Evolutionary conservation across 2,797 vertebrate genomes (phyloP).

Genomic region (Melanotaenia pygmaea): DNA sequence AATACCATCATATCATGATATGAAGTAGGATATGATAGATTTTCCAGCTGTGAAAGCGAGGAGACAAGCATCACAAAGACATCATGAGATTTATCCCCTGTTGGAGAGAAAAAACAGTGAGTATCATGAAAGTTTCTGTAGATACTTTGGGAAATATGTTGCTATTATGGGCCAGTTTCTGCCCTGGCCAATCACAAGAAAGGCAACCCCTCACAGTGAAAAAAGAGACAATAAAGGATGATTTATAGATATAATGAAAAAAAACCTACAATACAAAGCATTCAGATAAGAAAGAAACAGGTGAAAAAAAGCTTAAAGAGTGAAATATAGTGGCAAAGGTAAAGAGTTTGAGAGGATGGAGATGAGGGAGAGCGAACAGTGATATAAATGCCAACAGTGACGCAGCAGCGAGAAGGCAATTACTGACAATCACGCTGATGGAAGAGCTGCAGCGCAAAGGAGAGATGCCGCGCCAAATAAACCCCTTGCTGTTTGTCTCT

Average conservation of each 20-base stretch:
- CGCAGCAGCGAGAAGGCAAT: slow-evolving; percentile 60
- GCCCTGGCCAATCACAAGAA: slow-evolving; percentile 11
- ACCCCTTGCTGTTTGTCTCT: slow-evolving; percentile 52
- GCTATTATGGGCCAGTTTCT: slow-evolving; percentile 35
- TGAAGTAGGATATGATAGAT: too few species aligned
- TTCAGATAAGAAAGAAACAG: slow-evolving; percentile 10
- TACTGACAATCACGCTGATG: slow-evolving; percentile 68
- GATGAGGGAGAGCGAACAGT: slow-evolving; percentile 16
- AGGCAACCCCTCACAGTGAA: slow-evolving; percentile 22
- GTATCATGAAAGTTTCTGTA: slow-evolving; percentile 5
- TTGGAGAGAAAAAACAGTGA: not conserved
- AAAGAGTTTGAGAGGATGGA: slow-evolving; percentile 17
- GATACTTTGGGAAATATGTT: slow-evolving; percentile 41
- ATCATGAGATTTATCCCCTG: not conserved
- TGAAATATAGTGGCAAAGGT: slow-evolving; percentile 15
- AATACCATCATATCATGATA: too few species aligned
- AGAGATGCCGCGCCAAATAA: slow-evolving; percentile 62
- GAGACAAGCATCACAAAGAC: not conserved
- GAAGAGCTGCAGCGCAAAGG: slow-evolving; percentile 55
- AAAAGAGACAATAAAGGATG: slow-evolving; percentile 25
- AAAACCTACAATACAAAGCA: not conserved
- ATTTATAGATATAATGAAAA: slow-evolving; percentile 10
- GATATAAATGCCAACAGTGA: slow-evolving; percentile 54
- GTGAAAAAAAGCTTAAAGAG: slow-evolving; percentile 1
- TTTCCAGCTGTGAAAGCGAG: not conserved